phyloP scores from a whole-genome alignment of 1,140 invertebrate genomes.

The Cyclargus thomasi region DNA sequence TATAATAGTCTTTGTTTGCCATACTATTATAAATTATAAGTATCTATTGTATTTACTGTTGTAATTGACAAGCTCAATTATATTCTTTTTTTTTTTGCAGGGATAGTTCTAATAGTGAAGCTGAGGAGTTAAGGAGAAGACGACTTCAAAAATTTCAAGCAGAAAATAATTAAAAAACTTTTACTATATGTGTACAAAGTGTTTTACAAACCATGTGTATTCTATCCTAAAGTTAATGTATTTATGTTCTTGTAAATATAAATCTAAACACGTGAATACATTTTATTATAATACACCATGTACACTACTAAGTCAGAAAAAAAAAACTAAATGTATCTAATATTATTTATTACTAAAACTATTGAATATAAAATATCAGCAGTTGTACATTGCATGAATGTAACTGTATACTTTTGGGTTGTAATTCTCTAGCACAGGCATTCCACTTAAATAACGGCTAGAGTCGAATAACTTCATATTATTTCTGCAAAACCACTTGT shows the following conservation, averaged over 20 bases:
- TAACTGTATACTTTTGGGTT: conserved; percentile 86
- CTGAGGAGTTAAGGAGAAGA: conserved; percentile 80
- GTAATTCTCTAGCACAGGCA: conserved; percentile 81
- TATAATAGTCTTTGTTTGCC: too few species aligned
- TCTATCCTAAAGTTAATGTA: conserved; percentile 65
- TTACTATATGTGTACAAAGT: conserved; percentile 46
- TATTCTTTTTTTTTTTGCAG: conserved; percentile 35
- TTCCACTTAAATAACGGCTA: conserved; percentile 79
- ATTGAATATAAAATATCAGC: conserved; percentile 35
- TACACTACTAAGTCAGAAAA: conserved; percentile 4
- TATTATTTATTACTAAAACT: conserved; percentile 14
- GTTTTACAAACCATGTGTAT: conserved; percentile 67
- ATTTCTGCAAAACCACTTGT: conserved; percentile 85
- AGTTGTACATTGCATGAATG: conserved; percentile 85
- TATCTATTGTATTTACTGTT: too few species aligned
- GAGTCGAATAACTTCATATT: conserved; percentile 80
- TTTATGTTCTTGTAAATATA: conserved; percentile 75
- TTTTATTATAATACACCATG: conserved; percentile 31
- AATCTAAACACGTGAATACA: conserved; percentile 67
- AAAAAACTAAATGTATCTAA: conserved; percentile 15
- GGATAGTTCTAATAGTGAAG: conserved; percentile 52
- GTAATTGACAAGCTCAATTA: too few species aligned
- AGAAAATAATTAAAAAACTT: conserved; percentile 42
- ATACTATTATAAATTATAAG: too few species aligned
- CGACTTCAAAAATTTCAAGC: conserved; percentile 81